Base-by-base conservation (phyloP, 2,888 invertebrate species). In the Aquatica leii region DNA sequence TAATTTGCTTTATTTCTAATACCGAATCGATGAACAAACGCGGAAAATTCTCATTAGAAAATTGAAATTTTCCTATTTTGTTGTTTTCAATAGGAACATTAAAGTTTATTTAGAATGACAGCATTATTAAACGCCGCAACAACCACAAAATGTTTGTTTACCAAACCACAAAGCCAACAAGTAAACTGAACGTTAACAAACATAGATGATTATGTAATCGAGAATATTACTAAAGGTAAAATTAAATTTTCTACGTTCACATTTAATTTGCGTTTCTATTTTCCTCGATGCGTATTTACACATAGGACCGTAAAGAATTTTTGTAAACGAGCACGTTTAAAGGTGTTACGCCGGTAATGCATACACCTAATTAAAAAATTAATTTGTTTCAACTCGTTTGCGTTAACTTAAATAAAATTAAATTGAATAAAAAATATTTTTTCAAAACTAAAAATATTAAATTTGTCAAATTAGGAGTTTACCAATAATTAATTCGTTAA, bases 81-180 rank as follows among this genome's bases (percentile, higher is more conserved):
- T 1, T 46, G 51, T 37, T 58, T 62, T 62, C 57, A 48, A 58
- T 58, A 57, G 52, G 57, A 57, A 34, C 52, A 58, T 52, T 58
- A 62, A 46, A 50, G 58, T 43, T 58, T 62, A 62, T 62, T 58
- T 62, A 40, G 40, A 49, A 53, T 58, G 52, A 35, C 24, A 17
- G 46, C 52, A 62, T 58, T 62, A 62, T 58, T 52, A 57, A 62
- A 58, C 49, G 41, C 61, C 61, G 20, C 62, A 57, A 58, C 37
- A 41, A 53, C 62, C 57, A 54, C 62, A 40, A 52, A 62, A 51
- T 52, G 58, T 58, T 62, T 62, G 62, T 57, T 58, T 46, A 62
- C 54, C 40, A 52, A 58, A 58, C 62, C 61, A 48, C 58, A 62
- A 62, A 58, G 52, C 62, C 62, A 58, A 53, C 62, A 62, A 57